These are phyloP conservation scores for Microctonus hyperodae DNA, from an alignment of 2,888 invertebrate species.

Conservation along the genomic window DNA sequence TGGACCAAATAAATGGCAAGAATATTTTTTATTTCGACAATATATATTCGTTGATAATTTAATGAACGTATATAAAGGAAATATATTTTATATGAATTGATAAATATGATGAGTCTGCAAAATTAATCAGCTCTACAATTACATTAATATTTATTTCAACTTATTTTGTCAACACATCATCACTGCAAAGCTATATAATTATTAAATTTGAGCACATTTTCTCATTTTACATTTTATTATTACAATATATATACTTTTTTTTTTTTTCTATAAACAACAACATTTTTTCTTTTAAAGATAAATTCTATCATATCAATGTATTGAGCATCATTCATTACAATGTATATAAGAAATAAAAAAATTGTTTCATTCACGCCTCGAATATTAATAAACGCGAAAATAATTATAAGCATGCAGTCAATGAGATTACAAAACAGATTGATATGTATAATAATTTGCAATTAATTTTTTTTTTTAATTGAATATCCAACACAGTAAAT, in stretches of 20 bases:
- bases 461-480: neutral
- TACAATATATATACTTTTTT: constrained; percentile 44
- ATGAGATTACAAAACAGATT: neutral
- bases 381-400: neutral
- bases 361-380: constrained; percentile 1
- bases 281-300: constrained; percentile 49
- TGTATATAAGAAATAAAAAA: constrained; percentile 10
- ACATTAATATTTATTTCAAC: constrained; percentile 17
- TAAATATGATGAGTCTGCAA: neutral
- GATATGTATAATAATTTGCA: neutral
- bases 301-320: constrained; percentile 54
- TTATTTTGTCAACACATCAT: constrained; percentile 55
- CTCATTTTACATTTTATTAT: constrained; percentile 43
- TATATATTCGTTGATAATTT: neutral
- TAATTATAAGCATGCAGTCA: constrained; percentile 17
- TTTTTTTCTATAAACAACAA: constrained; percentile 56
- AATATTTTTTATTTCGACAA: constrained; percentile 41
- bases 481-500: neutral
- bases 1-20: neutral
- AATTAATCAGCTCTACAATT: constrained; percentile 32
- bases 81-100: neutral
- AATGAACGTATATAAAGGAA: neutral
- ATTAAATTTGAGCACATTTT: constrained; percentile 56
- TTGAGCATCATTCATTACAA: constrained; percentile 54
- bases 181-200: constrained; percentile 51